Evolutionary conservation across 2,888 invertebrate species (phyloP).

Genomic region (Epinotia demarniana): DNA sequence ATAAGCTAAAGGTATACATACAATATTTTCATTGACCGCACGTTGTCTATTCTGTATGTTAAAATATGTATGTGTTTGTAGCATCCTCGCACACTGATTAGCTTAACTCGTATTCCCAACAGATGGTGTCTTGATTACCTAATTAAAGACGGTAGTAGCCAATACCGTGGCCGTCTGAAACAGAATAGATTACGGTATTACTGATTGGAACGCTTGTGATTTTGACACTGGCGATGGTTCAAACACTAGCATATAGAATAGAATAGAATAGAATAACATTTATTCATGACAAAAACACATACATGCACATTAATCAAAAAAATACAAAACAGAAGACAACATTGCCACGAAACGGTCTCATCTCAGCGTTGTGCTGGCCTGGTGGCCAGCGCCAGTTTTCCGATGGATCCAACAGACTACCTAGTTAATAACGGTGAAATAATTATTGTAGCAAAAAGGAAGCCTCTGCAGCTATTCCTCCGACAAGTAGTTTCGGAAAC

Average conservation of each 20-base stretch:
- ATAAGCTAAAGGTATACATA: no score
- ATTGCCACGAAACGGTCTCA: no score
- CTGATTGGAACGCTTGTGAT: not conserved
- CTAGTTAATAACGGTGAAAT: not conserved
- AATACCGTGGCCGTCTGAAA: not conserved
- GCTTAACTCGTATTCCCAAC: conserved; percentile 4
- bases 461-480: no score
- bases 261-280: not conserved
- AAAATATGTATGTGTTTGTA: not conserved
- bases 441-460: no score
- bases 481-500: no score
- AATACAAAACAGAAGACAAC: no score
- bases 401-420: not conserved
- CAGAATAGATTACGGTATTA: not conserved
- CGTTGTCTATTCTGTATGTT: no score
- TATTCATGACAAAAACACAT: no score
- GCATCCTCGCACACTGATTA: not conserved
- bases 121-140: conserved; percentile 1
- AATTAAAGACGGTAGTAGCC: not conserved
- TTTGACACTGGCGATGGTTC: not conserved
- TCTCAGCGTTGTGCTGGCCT: no score
- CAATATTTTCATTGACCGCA: no score
- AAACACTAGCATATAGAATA: not conserved
- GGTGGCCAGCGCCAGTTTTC: no score
- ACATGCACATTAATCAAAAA: no score